These are phyloP conservation scores for Callospermophilus lateralis DNA, from an alignment of 2,113 vertebrate species.

Conservation along the genomic window DNA sequence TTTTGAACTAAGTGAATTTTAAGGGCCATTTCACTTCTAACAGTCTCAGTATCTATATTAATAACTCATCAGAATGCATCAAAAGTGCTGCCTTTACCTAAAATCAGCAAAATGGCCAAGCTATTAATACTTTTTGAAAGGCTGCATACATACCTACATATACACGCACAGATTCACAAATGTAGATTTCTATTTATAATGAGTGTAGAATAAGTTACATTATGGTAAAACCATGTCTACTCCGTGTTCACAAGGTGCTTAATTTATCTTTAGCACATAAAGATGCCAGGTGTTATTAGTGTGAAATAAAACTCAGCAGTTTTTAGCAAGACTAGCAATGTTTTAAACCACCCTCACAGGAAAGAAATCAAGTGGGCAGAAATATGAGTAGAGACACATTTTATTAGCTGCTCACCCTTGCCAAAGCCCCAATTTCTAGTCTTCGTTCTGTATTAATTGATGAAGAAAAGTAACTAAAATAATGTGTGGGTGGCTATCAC, in stretches of 20 bases:
- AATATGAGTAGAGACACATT: conserved; percentile 1
- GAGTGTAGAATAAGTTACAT: not conserved
- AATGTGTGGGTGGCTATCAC: not conserved
- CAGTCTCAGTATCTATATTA: conserved; percentile 18
- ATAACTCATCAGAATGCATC: conserved; percentile 5
- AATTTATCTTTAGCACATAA: conserved; percentile 67
- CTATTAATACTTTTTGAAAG: conserved; percentile 25
- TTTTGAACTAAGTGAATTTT: conserved; percentile 1
- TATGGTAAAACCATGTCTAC: not conserved
- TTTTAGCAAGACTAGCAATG: conserved; percentile 51
- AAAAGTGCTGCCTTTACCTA: conserved; percentile 14
- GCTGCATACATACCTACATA: not conserved
- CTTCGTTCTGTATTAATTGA: conserved; percentile 25
- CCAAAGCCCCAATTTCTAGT: conserved; percentile 10
- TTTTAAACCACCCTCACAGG: conserved; percentile 34
- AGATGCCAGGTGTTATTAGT: conserved; percentile 61
- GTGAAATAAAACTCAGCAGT: conserved; percentile 61
- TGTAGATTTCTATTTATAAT: not conserved
- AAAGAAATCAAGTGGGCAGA: conserved; percentile 48
- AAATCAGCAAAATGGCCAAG: conserved; percentile 24
- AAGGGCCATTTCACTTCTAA: conserved; percentile 21
- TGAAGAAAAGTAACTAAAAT: conserved; percentile 51
- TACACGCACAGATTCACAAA: not conserved
- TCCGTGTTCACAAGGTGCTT: conserved; percentile 40
- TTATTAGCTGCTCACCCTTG: conserved; percentile 23